A percentile compares a stretch with the other conserved stretches of the same genome.
phyloP scores from a whole-genome alignment of 2,888 invertebrate genomes.

The Drosophila macrothrix region DNA sequence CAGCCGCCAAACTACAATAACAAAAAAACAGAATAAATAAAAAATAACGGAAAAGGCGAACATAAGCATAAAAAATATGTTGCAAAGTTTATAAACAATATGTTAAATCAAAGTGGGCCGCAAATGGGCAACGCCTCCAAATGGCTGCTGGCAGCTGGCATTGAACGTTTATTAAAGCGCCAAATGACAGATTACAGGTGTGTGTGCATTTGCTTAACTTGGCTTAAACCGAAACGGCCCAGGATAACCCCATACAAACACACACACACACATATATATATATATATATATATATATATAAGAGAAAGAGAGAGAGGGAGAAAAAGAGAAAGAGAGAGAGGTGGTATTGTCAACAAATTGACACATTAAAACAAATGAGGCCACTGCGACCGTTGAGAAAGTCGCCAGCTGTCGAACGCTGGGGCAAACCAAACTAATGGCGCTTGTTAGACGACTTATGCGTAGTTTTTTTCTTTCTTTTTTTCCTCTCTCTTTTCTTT shows the following conservation, averaged over 20 bases:
- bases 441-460: conserved; percentile 73
- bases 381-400: conserved; percentile 67
- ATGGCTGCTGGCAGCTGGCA: conserved; percentile 9
- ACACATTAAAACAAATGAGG: conserved; percentile 81
- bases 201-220: conserved; percentile 20
- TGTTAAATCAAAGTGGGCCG: conserved; percentile 40
- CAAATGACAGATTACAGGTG: conserved; percentile 76
- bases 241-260: conserved; percentile 15
- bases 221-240: conserved; percentile 1
- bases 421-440: conserved; percentile 62
- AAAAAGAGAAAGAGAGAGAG: neutral
- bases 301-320: neutral
- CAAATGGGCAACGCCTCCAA: conserved; percentile 25
- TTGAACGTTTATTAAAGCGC: conserved; percentile 75
- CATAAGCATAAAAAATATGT: conserved; percentile 39
- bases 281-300: neutral
- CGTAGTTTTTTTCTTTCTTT: conserved; percentile 45
- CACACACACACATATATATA: neutral
- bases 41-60: conserved; percentile 13
- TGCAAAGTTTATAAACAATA: conserved; percentile 61
- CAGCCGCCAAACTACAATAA: conserved; percentile 21
- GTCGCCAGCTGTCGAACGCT: conserved; percentile 67
- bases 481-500: too few relatives aligned
- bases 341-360: conserved; percentile 73
- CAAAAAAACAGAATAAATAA: neutral